These are phyloP conservation scores for Cephalotes varians DNA, from an alignment of 2,888 invertebrate genomes.

Conservation along the genomic window DNA sequence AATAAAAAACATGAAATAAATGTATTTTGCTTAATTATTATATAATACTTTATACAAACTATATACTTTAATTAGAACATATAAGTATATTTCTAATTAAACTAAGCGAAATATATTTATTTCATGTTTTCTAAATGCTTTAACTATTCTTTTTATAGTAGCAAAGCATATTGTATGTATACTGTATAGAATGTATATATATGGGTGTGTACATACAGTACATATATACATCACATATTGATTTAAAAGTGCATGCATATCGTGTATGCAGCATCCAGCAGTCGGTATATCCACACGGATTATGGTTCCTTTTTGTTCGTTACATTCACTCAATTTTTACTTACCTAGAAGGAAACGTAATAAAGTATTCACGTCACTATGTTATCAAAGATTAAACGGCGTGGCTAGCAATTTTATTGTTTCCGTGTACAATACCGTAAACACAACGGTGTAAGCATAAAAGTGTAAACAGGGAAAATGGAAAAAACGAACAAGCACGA, in stretches of 20 bases:
- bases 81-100: no score
- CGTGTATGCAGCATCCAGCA: not conserved
- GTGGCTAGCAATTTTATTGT: slow-evolving; percentile 42
- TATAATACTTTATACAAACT: not conserved
- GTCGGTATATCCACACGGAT: not conserved
- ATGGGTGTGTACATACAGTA: not conserved
- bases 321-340: slow-evolving; percentile 25
- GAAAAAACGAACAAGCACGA: slow-evolving; percentile 23
- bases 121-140: no score
- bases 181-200: no score
- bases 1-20: not conserved
- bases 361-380: slow-evolving; percentile 38
- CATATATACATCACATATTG: not conserved
- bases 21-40: not conserved
- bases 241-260: not conserved
- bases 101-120: no score
- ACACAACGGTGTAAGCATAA: slow-evolving; percentile 17
- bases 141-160: no score
- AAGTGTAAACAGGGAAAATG: slow-evolving; percentile 35
- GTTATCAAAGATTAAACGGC: slow-evolving; percentile 41
- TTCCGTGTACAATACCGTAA: slow-evolving; percentile 41
- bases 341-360: not conserved
- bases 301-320: not conserved
- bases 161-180: no score
- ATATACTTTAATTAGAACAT: not conserved